Evolutionary conservation across 2,113 vertebrate species (phyloP), one percentile per base, ranked within the genome.

Genomic region (Plecturocebus donacophilus): DNA sequence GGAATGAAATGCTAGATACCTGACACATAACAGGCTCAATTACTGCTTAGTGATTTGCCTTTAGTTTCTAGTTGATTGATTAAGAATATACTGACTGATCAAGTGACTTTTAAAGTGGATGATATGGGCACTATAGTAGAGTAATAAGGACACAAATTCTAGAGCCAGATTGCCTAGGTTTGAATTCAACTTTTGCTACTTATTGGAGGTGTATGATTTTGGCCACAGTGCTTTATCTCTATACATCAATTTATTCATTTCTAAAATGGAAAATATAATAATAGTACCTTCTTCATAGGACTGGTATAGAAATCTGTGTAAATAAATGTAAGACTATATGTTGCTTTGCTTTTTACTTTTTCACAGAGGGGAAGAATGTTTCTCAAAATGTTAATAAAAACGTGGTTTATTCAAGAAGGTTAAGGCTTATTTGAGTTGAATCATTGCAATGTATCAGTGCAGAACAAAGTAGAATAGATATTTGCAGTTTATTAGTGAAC

Each of bases 371-470:
- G 70, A 2, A 61, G 20, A 23, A 66, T 88, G 4, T 23, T 45
- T 97, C 35, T n/a, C 85, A 95, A 97, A 92, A 13, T 20, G 14
- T 68, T 94, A 92, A 90, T 40, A 58, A 87, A 96, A 0, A 5
- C 5, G 0, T 66, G 40, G 11, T 38, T 8, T 79, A 84, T 19
- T 92, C 16, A 70, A 87, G 54, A 84, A 81, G 21, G 35, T 38
- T 68, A 90, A 54, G 9, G 2, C 9, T 87, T 52, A 45, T 76
- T 95, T 92, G 58, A 35, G 52, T 77, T 54, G 58, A 85, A 68
- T 58, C 58, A 30, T 96, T 90, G 19, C 61, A 71, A 58, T 14
- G 6, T 54, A 47, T 92, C 54, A 70, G 58, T 25, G 6, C 30
- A 93, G 64, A 80, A 52, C 71, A 89, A 95, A 85, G 45, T 52